Evolutionary conservation across 2,113 vertebrate genomes (phyloP), one percentile per base, ranked within the genome.

Genomic region (Noturus placidus): DNA sequence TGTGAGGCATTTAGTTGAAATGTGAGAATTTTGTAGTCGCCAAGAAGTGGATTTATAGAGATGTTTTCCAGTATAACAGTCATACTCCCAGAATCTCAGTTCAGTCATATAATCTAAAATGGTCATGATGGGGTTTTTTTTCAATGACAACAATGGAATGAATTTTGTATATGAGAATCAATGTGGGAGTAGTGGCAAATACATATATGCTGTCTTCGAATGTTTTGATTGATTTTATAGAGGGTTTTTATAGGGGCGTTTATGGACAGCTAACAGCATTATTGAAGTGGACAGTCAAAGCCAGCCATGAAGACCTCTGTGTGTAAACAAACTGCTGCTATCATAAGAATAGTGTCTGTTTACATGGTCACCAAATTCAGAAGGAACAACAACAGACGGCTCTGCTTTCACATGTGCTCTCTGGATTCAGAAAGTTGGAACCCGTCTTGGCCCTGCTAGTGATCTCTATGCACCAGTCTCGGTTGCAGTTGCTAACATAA

Each of bases 351-450:
- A 38, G 22, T 22, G 30, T 74, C 77, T 87, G 77, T 87, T 82
- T 87, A 85, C 79, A 74, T 74, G 54, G 65, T 42, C 67, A 74
- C 25, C 54, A 82, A 74, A 35, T 87, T 50, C 59, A 76, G n/a
- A 87, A 87, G 80, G 42, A 63, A 63, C 33, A 82, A 69, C 50
- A 86, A 87, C 79, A 82, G 79, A 82, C 20, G 54, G 79, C 86
- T 81, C 22, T 87, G 67, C 38, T 81, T 87, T 87, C 78, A 82
- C 38, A 80, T 56, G 22, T n/a, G 46, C 65, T 69, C 50, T 87
- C 33, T 81, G 86, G 77, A 87, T 57, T 87, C 63, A 78, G 59
- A 82, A 82, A 57, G 65, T 59, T 82, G 78, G 78, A 87, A 87
- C 61, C 35, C 10, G 4, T 70, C 33, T 57, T 72, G 57, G 56